Evolutionary conservation across 1,140 invertebrate genomes (phyloP).

Genomic region (Drosophila littoralis): DNA sequence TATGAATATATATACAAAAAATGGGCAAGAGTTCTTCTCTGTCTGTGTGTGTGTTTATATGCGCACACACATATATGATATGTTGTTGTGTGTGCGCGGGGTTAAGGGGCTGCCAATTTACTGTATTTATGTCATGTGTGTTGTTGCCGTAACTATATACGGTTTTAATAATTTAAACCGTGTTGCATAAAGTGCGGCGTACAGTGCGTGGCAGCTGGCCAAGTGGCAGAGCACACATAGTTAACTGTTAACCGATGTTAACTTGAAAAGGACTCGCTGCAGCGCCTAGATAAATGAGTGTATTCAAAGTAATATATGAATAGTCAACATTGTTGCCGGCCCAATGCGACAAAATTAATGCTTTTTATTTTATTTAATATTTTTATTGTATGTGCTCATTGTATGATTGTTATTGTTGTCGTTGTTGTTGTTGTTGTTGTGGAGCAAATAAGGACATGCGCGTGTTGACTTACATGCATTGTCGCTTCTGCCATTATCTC

Average conservation of each 20-base stretch:
- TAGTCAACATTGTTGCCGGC: slow-evolving; percentile 61
- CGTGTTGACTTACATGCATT: slow-evolving; percentile 48
- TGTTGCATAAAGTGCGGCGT: slow-evolving; percentile 54
- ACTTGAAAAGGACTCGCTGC: slow-evolving; percentile 10
- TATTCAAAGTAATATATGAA: slow-evolving; percentile 58
- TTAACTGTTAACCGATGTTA: slow-evolving; percentile 25
- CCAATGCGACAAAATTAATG: slow-evolving; percentile 69
- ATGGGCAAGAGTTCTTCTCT: slow-evolving; percentile 3
- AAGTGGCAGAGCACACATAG: slow-evolving; percentile 19
- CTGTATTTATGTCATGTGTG: slow-evolving; percentile 60
- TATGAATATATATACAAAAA: not conserved
- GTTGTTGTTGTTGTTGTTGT: slow-evolving; percentile 10
- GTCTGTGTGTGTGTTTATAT: slow-evolving; percentile 18
- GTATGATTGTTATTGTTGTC: slow-evolving; percentile 17
- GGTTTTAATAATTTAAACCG: slow-evolving; percentile 73
- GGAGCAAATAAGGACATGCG: slow-evolving; percentile 46
- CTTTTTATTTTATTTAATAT: slow-evolving; percentile 61
- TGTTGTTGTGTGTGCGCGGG: slow-evolving; percentile 17
- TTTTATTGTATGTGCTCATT: slow-evolving; percentile 28
- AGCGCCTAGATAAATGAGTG: slow-evolving; percentile 38
- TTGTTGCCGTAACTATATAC: slow-evolving; percentile 27
- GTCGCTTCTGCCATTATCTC: slow-evolving; percentile 62
- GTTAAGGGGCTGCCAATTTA: slow-evolving; percentile 66
- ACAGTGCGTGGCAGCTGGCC: slow-evolving; percentile 26
- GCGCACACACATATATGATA: not conserved